A percentile compares a stretch with the other conserved stretches of the same genome.
Evolutionary conservation across 2,888 invertebrate genomes (phyloP).

Genomic region (Tolmerus cingulatus): DNA sequence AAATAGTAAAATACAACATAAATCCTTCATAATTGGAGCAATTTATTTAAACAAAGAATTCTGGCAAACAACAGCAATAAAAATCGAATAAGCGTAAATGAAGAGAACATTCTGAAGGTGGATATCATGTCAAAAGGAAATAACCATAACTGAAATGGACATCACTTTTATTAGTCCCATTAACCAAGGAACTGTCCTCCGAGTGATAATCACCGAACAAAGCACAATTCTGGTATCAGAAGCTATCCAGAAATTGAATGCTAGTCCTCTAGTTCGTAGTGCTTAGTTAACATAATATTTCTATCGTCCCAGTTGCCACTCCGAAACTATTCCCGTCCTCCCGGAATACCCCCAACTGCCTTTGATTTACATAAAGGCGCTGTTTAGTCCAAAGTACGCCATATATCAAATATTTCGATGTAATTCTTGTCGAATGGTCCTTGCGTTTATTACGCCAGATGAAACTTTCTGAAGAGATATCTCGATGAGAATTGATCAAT

Average conservation of each 20-base stretch:
- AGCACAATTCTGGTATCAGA: background rate
- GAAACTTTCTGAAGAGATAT: background rate
- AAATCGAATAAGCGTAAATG: background rate
- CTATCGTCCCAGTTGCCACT: background rate
- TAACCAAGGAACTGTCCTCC: background rate
- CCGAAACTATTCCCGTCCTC: background rate
- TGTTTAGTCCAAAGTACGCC: background rate
- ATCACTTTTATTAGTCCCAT: background rate
- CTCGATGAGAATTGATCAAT: background rate
- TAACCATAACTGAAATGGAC: background rate
- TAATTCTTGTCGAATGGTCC: background rate
- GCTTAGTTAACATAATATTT: background rate
- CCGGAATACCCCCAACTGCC: background rate
- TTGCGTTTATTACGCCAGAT: slow-evolving; percentile 4
- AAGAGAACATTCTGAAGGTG: background rate
- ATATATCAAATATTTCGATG: slow-evolving; percentile 23
- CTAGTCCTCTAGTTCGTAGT: background rate
- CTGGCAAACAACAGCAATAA: background rate
- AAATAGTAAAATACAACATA: background rate
- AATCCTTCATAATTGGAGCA: background rate
- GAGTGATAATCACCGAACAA: background rate
- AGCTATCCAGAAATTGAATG: background rate
- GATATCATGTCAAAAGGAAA: background rate
- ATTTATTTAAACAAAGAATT: background rate
- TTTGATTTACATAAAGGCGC: slow-evolving; percentile 4